Base-by-base conservation (phyloP, 1,140 invertebrate genomes). In the Apocrypta bakeri region DNA sequence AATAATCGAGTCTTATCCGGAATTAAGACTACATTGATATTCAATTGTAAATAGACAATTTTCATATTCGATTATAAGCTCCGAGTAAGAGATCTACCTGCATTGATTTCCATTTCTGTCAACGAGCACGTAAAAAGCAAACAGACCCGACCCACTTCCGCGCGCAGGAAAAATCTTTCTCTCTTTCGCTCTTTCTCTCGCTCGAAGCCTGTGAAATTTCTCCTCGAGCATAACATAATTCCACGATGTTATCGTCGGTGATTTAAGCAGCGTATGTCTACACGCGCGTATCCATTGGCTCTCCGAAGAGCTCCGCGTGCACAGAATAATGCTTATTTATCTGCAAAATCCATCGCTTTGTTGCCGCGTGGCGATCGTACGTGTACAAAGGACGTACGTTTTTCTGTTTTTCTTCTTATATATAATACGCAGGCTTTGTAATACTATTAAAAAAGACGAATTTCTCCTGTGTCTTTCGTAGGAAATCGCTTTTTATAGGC, bases 401-500 rank as follows among this genome's bases (percentile, higher is more conserved):
- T 81, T 74, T 64, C 33, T 64, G 14, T 63, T 73, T 66, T 81
- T 61, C 29, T 42, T 42, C 12, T 81, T 56, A 81, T 71, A 71
- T 33, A 73, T 64, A 63, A n/a, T n/a, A n/a, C n/a, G n/a, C n/a
- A n/a, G n/a, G n/a, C n/a, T n/a, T n/a, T n/a, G n/a, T n/a, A n/a
- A n/a, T n/a, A n/a, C n/a, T 63, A 73, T n/a, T 40, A 48, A 68
- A 29, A 48, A 68, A 29, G 63, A 24, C 8, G 63, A 68, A 21
- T 21, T 0, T 31, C 3, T 12, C 31, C 11, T 31, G 6, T 27
- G 25, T 27, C 21, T 12, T 2, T n/a, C 25, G 66, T 6, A 31
- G n/a, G 63, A 73, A 81, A 76, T 33, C 42, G 64, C 69, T 82
- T 82, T 75, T 82, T 61, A 82, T 78, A 64, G 75, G 74, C 68